Evolutionary conservation across 2,888 invertebrate species (phyloP).

Genomic region (Anagyrus pseudococci): DNA sequence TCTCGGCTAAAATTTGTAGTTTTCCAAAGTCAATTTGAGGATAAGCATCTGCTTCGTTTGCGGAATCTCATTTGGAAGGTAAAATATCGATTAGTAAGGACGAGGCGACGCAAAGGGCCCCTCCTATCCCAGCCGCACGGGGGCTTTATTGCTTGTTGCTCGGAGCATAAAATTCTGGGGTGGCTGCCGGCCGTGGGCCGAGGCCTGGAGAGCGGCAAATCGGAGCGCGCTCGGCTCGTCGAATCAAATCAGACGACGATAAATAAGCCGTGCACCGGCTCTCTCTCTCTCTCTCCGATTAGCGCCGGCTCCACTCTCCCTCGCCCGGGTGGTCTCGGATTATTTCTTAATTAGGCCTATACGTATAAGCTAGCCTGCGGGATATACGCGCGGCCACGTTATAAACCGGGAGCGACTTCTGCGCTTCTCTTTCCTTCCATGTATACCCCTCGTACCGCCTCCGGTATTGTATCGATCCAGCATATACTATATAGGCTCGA

Average conservation of each 20-base stretch:
- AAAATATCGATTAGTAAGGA: conserved; percentile 20
- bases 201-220: too few species aligned
- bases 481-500: too few species aligned
- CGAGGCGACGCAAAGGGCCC: conserved; percentile 12
- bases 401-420: conserved; percentile 28
- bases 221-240: conserved; percentile 6
- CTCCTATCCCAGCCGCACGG: neutral
- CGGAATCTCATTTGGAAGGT: too few species aligned
- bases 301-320: conserved; percentile 1
- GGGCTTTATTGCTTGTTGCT: conserved; percentile 17
- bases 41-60: too few species aligned
- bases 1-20: too few species aligned
- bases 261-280: conserved; percentile 12
- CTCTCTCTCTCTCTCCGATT: neutral
- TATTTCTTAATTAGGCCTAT: conserved; percentile 35
- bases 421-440: neutral
- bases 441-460: neutral
- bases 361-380: conserved; percentile 4
- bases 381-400: conserved; percentile 2
- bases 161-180: too few species aligned
- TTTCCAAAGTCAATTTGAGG: too few species aligned
- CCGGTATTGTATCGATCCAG: too few species aligned
- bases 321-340: conserved; percentile 32
- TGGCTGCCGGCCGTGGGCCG: too few species aligned
- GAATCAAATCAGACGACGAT: conserved; percentile 33